These are phyloP conservation scores for Fistularia tabacaria DNA, from an alignment of 2,797 vertebrate species.

Conservation along the genomic window DNA sequence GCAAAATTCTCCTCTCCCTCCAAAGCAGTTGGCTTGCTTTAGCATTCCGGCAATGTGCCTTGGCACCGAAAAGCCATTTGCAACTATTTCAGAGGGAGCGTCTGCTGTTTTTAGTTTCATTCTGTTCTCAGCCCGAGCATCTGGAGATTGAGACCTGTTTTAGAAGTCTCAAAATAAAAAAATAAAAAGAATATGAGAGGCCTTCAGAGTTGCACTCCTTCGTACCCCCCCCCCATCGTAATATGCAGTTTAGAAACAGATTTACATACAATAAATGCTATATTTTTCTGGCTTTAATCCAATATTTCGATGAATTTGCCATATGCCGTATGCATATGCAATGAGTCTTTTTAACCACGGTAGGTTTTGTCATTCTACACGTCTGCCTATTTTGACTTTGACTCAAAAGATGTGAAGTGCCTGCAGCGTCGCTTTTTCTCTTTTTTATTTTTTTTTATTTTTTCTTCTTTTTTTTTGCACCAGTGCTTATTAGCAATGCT, in stretches of 20 bases:
- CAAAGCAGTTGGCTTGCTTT: slow-evolving; percentile 68
- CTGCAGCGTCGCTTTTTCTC: slow-evolving; percentile 26
- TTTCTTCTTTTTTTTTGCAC: background rate
- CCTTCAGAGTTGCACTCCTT: slow-evolving; percentile 30
- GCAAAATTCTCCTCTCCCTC: slow-evolving; percentile 57
- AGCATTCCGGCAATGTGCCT: slow-evolving; percentile 66
- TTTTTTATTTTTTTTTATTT: background rate
- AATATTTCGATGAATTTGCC: background rate
- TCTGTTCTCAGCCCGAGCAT: slow-evolving; percentile 63
- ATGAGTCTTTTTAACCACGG: background rate
- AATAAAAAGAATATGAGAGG: slow-evolving; percentile 60
- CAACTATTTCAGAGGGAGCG: slow-evolving; percentile 63
- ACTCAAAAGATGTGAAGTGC: slow-evolving; percentile 22
- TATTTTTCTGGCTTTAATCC: background rate
- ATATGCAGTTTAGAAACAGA: slow-evolving; percentile 6
- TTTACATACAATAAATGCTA: slow-evolving; percentile 7
- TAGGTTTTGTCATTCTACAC: too few species aligned
- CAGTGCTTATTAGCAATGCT: slow-evolving; percentile 41
- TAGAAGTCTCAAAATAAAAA: slow-evolving; percentile 63
- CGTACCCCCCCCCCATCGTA: slow-evolving; percentile 3
- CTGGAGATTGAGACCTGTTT: slow-evolving; percentile 58
- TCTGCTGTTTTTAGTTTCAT: slow-evolving; percentile 63
- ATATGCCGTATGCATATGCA: background rate
- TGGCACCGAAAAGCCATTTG: slow-evolving; percentile 68
- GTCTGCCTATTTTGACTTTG: slow-evolving; percentile 9